phyloP scores from a whole-genome alignment of 1,140 invertebrate genomes.

The Marisa cornuarietis region DNA sequence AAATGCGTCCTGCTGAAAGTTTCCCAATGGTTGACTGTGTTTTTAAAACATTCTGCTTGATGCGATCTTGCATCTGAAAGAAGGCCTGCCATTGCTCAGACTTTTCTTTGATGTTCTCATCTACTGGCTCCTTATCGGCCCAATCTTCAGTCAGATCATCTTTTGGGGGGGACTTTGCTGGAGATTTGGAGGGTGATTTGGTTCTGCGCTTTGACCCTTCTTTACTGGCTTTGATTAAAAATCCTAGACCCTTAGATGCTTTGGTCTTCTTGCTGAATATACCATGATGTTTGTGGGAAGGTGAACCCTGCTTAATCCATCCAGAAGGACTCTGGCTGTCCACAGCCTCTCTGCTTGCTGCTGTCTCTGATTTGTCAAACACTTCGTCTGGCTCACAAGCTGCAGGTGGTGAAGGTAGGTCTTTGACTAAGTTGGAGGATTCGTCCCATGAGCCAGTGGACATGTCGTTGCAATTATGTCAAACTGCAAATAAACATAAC shows the following conservation, averaged over 20 bases:
- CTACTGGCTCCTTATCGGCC: conserved; percentile 40
- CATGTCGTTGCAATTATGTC: conserved; percentile 48
- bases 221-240: conserved; percentile 36
- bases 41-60: conserved; percentile 63
- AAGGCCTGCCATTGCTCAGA: conserved; percentile 68
- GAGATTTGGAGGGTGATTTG: conserved; percentile 47
- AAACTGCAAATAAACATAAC: conserved; percentile 35
- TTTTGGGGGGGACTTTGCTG: conserved; percentile 45
- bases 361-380: conserved; percentile 23
- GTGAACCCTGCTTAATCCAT: conserved; percentile 17
- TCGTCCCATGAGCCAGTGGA: conserved; percentile 60
- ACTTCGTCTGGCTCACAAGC: conserved; percentile 40
- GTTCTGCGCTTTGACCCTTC: conserved; percentile 32
- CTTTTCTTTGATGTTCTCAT: conserved; percentile 52
- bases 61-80: conserved; percentile 65
- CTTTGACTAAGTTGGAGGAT: conserved; percentile 56
- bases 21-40: conserved; percentile 62
- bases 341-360: conserved; percentile 20
- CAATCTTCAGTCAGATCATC: conserved; percentile 49
- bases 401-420: conserved; percentile 43
- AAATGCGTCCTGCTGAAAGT: conserved; percentile 47
- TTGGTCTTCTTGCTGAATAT: conserved; percentile 36
- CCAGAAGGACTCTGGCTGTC: background rate
- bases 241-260: conserved; percentile 44
- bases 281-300: conserved; percentile 21